Base-by-base conservation (phyloP, 2,888 invertebrate species). In the Lepas anatifera region DNA sequence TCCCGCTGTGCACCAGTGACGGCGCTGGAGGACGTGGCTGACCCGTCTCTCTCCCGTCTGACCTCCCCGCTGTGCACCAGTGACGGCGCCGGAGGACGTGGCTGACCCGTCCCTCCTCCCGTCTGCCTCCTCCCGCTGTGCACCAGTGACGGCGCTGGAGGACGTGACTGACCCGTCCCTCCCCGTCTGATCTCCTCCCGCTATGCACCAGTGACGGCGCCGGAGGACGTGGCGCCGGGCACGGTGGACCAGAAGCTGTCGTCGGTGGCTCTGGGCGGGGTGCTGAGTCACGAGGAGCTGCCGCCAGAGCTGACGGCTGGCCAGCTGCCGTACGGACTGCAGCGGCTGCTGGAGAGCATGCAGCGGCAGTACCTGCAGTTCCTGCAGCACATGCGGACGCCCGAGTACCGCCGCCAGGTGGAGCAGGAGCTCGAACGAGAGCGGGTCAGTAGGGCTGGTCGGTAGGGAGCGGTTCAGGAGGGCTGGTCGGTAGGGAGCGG, bases 191-290 rank as follows among this genome's bases (percentile, higher is more conserved):
- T n/a, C n/a, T n/a, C n/a, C n/a, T n/a, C n/a, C n/a, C n/a, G n/a
- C n/a, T n/a, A n/a, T n/a, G n/a, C n/a, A n/a, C 41, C 41, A 41
- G 58, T 58, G 58, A 58, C 58, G 58, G 58, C 29, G 39, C 37
- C 39, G 58, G 68, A 70, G 41, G 73, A 73, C 50, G 91, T 93
- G 41, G 93, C 93, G 67, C 93, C 92, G 16, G 95, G 95, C 69
- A 92, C 92, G 79, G 90, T 95, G 71, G 94, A 92, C 80, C 93
- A 94, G 79, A 92, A 93, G 75, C 82, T 95, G 71, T 91, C 92
- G 6, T 87, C 89, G 58, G 84, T 87, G 70, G 84, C 84, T 76
- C 83, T 87, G 77, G 87, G 87, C 77, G 84, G 87, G 72, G 85
- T 89, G 72, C 74, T 77, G 48, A 73, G 75, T 11, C 93, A 94